Evolutionary conservation across 2,797 vertebrate genomes (phyloP), one percentile per base, ranked within the genome.

Genomic region (Anguilla megastoma): DNA sequence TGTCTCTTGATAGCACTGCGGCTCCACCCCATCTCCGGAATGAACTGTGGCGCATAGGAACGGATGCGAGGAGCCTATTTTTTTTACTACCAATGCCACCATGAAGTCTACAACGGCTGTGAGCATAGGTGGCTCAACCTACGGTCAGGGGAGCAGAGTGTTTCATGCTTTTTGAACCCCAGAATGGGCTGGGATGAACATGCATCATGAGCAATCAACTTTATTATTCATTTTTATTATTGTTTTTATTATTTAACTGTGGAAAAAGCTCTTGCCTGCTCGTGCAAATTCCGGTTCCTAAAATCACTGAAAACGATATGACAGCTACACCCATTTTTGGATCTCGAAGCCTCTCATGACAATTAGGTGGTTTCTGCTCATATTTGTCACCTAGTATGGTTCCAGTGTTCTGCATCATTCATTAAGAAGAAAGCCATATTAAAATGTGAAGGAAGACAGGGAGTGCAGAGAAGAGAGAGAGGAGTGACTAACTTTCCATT

Each of bases 371-470:
- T 74, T 33, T 79, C 36, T 79, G 74, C 7, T 36, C 30, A 8
- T 33, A 36, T 76, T 36, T 30, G 12, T 33, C n/a, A 30, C 69
- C 0, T 63, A 33, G 30, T 8, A 76, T 45, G 33, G 74, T 24
- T 69, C n/a, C 1, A 36, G 69, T 33, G n/a, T 30, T n/a, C 7
- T 71, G 27, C 69, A 36, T 36, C 69, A 33, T 76, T 14, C n/a
- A 27, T 24, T 63, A 9, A 24, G 21, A 24, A n/a, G 63, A 69
- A 69, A 63, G 24, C 60, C 60, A 63, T 24, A n/a, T 45, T 56
- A 80, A 83, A 58, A 87, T 69, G 82, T 45, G 27, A 30, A 14
- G 30, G 21, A 58, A 33, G 63, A 30, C 58, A 87, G 58, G 63
- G 12, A 84, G 69, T 16, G 85, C 18, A 9, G 85, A 45, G 12